These are phyloP conservation scores for Bursaphelenchus mucronatus DNA, from an alignment of 1,140 invertebrate species.

Conservation along the genomic window DNA sequence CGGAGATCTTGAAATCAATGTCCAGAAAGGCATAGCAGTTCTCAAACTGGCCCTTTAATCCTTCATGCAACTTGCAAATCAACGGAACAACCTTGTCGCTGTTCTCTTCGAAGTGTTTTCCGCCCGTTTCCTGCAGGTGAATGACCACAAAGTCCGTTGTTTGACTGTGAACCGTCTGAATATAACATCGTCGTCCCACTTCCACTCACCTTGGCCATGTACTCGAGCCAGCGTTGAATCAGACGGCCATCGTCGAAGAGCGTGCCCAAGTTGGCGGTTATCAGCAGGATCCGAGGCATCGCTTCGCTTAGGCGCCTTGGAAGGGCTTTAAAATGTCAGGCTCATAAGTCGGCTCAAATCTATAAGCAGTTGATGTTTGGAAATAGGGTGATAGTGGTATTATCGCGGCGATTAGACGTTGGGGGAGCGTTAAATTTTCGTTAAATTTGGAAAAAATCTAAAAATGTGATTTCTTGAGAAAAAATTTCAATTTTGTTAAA, in stretches of 20 bases:
- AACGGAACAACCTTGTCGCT: constrained; percentile 30
- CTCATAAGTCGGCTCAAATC: background rate
- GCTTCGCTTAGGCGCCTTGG: constrained; percentile 1
- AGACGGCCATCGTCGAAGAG: constrained; percentile 32
- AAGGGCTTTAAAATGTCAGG: background rate
- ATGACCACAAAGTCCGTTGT: constrained; percentile 23
- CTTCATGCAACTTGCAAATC: constrained; percentile 27
- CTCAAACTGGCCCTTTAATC: constrained; percentile 15
- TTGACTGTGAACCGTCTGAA: constrained; percentile 16
- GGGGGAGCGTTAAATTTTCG: background rate
- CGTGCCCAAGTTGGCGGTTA: constrained; percentile 45
- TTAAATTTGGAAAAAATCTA: constrained; percentile 3
- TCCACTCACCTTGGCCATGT: constrained; percentile 13
- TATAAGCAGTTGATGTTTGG: constrained; percentile 1
- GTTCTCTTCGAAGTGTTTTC: constrained; percentile 37
- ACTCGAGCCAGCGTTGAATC: constrained; percentile 25
- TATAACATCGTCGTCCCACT: constrained; percentile 15
- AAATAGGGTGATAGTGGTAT: constrained; percentile 6
- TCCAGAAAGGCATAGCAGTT: constrained; percentile 31
- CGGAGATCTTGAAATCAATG: constrained; percentile 31
- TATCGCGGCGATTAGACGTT: background rate
- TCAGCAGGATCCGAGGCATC: constrained; percentile 27
- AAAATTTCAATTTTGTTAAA: too few species aligned
- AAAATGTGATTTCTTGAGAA: background rate
- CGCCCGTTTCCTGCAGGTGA: constrained; percentile 38